These are phyloP conservation scores for Philereme transversata DNA, from an alignment of 2,888 invertebrate species.

Conservation along the genomic window DNA sequence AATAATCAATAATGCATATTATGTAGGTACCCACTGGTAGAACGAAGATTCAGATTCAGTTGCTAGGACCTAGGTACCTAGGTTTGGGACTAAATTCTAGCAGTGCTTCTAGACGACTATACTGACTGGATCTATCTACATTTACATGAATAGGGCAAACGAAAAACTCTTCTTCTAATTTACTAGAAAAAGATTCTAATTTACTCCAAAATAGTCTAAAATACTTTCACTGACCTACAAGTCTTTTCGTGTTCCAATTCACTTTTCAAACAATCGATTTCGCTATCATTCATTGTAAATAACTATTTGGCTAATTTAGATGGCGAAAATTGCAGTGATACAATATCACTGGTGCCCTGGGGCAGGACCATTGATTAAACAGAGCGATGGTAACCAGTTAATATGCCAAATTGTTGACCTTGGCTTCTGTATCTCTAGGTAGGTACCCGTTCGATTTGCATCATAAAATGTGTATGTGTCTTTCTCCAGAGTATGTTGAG, in stretches of 20 bases:
- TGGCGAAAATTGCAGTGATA: conserved; percentile 28
- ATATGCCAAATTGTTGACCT: conserved; percentile 27
- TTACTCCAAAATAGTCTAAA: conserved; percentile 15
- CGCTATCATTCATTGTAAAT: conserved; percentile 68
- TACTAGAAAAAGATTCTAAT: conserved; percentile 8
- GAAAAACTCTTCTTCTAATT: too few species aligned
- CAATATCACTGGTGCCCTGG: conserved; percentile 87
- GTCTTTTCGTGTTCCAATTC: conserved; percentile 79
- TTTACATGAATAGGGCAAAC: conserved; percentile 9
- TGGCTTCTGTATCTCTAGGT: conserved; percentile 14
- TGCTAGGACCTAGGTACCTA: too few species aligned
- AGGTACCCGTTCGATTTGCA: too few species aligned
- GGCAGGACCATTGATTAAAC: conserved; percentile 78
- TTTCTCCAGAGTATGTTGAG: too few species aligned
- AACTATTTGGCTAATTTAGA: conserved; percentile 30
- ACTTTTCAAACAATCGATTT: conserved; percentile 73
- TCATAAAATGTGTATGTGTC: background rate
- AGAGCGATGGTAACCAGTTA: conserved; percentile 41
- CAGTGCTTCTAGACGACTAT: too few species aligned
- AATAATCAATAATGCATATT: too few species aligned
- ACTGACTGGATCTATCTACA: background rate
- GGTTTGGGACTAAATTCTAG: too few species aligned
- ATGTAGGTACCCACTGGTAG: too few species aligned
- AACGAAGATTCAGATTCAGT: too few species aligned
- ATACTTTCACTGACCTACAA: conserved; percentile 62